A percentile compares a stretch with the other conserved stretches of the same genome.
Conservation (phyloP, 2,113 vertebrate genomes). For the Microcebus murinus region DNA sequence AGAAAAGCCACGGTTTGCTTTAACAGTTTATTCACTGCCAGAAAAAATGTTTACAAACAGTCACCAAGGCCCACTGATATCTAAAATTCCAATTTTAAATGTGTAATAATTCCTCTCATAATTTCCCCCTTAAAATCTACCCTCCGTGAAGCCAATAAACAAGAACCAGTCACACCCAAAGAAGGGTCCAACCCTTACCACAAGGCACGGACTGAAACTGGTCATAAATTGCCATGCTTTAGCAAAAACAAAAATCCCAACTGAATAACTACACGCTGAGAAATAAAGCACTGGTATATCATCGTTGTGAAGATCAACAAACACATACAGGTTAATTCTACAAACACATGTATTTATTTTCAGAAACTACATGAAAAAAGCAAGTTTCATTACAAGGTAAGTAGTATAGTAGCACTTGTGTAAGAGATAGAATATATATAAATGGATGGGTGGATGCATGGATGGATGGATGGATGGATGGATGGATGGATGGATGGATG, state of each 20-base stretch:
- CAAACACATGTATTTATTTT: neutral
- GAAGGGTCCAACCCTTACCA: neutral
- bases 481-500: neutral
- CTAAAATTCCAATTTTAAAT: neutral
- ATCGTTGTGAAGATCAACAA: neutral
- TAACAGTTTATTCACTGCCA: neutral
- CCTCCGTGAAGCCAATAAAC: neutral
- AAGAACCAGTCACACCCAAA: neutral
- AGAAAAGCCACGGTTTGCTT: neutral
- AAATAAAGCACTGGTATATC: neutral
- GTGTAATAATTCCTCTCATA: neutral
- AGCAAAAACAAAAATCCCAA: neutral
- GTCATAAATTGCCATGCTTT: neutral
- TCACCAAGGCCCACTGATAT: neutral
- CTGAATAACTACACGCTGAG: neutral
- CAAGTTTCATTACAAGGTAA: neutral
- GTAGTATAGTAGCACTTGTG: too few species aligned
- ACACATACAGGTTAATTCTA: neutral
- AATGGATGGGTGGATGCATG: neutral
- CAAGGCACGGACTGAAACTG: neutral
- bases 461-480: neutral
- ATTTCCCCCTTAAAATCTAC: neutral
- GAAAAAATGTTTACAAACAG: neutral
- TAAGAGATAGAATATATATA: neutral
- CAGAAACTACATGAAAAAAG: neutral